Evolutionary conservation across 2,888 invertebrate genomes (phyloP).

Genomic region (Hermaeophaga mercurialis): DNA sequence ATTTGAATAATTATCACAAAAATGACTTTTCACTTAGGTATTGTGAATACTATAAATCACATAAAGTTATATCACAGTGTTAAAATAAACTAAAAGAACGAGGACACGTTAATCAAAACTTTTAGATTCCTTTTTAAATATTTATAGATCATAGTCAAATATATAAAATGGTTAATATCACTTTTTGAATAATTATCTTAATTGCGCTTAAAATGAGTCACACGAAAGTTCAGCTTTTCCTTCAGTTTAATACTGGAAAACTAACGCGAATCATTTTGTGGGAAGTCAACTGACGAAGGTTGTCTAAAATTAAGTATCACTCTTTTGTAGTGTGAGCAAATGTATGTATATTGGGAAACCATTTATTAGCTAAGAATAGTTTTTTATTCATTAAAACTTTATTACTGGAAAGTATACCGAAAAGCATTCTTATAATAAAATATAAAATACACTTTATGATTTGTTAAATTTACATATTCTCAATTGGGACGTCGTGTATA

Average conservation of each 20-base stretch:
- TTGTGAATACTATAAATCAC: not conserved
- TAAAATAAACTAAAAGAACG: too few species aligned
- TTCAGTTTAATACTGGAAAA: slow-evolving; percentile 16
- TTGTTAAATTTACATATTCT: too few species aligned
- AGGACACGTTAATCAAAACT: too few species aligned
- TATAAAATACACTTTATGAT: too few species aligned
- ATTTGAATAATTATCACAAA: slow-evolving; percentile 3
- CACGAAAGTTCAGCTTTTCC: slow-evolving; percentile 5
- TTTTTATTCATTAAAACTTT: too few species aligned
- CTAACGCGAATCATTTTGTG: not conserved
- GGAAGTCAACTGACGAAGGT: slow-evolving; percentile 17
- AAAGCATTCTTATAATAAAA: too few species aligned
- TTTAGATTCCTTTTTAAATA: too few species aligned
- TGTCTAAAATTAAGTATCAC: slow-evolving; percentile 32
- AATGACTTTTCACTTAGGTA: slow-evolving; percentile 1
- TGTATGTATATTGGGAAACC: slow-evolving; percentile 11
- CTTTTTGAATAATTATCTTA: too few species aligned
- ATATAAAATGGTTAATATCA: slow-evolving; percentile 3
- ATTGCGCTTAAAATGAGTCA: not conserved
- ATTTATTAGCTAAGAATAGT: too few species aligned
- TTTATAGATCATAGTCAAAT: not conserved
- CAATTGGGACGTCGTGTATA: too few species aligned
- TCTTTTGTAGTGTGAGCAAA: slow-evolving; percentile 14
- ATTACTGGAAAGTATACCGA: too few species aligned
- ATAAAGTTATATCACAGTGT: not conserved